Evolutionary conservation across 2,797 vertebrate species (phyloP).

Genomic region (Nannoperca australis): DNA sequence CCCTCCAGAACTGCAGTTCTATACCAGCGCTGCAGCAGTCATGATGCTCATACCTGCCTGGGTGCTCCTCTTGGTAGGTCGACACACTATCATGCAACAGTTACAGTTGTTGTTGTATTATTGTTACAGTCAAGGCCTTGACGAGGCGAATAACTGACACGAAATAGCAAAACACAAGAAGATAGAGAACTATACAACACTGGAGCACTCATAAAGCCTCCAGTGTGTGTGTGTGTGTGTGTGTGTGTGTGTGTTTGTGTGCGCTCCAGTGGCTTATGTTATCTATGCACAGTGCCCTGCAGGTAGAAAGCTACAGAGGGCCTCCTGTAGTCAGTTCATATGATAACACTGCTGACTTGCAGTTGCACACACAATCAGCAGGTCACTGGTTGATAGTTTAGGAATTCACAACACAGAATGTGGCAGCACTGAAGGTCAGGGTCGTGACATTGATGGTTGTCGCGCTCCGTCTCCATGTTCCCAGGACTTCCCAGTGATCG

Average conservation of each 20-base stretch:
- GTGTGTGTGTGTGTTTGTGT: too few relatives aligned
- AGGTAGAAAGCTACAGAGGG: too few relatives aligned
- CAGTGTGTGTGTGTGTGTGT: too few relatives aligned
- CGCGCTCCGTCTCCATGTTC: not conserved
- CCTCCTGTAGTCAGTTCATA: too few relatives aligned
- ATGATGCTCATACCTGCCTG: conserved; percentile 96
- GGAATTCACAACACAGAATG: not conserved
- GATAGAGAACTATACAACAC: too few relatives aligned
- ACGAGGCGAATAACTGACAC: too few relatives aligned
- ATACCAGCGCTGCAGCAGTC: conserved; percentile 94
- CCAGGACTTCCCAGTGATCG: conserved; percentile 90
- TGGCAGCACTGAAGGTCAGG: not conserved
- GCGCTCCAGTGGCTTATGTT: too few relatives aligned
- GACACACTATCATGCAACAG: not conserved
- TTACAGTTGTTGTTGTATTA: not conserved
- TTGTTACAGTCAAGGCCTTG: not conserved
- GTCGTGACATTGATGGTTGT: not conserved
- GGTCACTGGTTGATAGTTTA: not conserved
- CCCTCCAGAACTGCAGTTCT: conserved; percentile 96
- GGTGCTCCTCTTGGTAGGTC: conserved; percentile 93
- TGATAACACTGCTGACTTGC: too few relatives aligned
- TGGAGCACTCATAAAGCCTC: too few relatives aligned
- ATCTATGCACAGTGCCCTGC: too few relatives aligned
- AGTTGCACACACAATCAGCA: too few relatives aligned
- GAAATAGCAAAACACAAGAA: too few relatives aligned